phyloP scores from a whole-genome alignment of 1,140 invertebrate genomes.

The Dufourea novaeangliae region DNA sequence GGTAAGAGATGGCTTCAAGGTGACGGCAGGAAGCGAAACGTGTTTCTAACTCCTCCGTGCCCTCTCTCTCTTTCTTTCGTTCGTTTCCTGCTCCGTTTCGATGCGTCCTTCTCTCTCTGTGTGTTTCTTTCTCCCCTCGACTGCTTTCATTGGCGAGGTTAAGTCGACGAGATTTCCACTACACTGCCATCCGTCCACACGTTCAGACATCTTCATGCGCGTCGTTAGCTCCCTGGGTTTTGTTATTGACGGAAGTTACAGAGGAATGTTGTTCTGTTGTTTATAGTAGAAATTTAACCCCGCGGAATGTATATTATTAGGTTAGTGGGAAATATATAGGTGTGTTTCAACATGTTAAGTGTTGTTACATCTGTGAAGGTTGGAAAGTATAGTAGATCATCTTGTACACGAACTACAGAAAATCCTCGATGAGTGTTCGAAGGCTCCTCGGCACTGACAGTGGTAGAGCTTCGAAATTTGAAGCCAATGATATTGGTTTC shows the following conservation, averaged over 20 bases:
- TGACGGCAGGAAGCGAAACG: conserved; percentile 60
- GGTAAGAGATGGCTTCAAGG: conserved; percentile 62
- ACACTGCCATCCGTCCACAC: conserved; percentile 14
- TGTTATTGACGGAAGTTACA: background rate
- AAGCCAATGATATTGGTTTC: no score
- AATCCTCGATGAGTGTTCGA: no score
- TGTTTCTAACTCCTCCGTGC: conserved; percentile 53
- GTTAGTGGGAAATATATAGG: no score
- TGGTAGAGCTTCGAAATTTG: no score
- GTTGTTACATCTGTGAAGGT: no score
- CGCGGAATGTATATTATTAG: background rate
- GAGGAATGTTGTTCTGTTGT: background rate
- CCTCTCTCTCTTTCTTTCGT: background rate
- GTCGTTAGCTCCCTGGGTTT: background rate
- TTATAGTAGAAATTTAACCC: background rate
- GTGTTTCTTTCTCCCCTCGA: conserved; percentile 19
- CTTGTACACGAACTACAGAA: no score
- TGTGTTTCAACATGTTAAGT: no score
- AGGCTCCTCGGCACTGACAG: no score
- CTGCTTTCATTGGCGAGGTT: conserved; percentile 37
- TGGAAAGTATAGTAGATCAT: no score
- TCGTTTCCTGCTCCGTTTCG: background rate
- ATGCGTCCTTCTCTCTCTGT: background rate
- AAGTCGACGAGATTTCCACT: conserved; percentile 52
- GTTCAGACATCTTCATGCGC: conserved; percentile 9